Base-by-base conservation (phyloP, 2,888 invertebrate species). In the Coleophora flavipennella region DNA sequence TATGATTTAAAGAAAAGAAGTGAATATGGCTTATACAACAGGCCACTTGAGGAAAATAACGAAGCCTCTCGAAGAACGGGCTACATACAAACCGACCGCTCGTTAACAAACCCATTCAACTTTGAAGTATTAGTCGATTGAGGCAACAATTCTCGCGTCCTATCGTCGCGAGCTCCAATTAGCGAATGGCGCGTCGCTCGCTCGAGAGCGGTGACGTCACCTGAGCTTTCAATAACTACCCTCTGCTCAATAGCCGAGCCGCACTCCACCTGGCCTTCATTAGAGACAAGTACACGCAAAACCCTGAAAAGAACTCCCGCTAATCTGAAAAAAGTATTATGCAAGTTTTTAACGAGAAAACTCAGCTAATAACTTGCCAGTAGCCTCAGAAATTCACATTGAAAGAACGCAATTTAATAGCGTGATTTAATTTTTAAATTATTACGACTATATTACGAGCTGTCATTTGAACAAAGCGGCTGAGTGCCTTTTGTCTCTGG, bases 101-200 rank as follows among this genome's bases (percentile, higher is more conserved):
- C 79, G 83, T 81, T 84, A 80, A 76, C 76, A 76, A 75, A 77
- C 75, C 79, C 59, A 74, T 83, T 81, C 77, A 83, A 73, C 72
- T 72, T 67, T 81, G 72, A 79, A 83, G 81, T 80, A 79, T 79
- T 75, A 72, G 77, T 76, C 79, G 77, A 81, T 83, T 74, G 79
- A 74, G 71, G 78, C 68, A 73, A 70, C 77, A 68, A 71, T 75
- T 74, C 76, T 72, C 74, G 78, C 83, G 80, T 77, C 73, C 80
- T 77, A 69, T 65, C 76, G 72, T 70, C 70, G 67, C 74, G 76
- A 76, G 76, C 70, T 79, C 83, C 83, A 84, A 84, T 84, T 84
- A 84, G 83, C 71, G 79, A 80, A 74, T 80, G 81, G 80, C 81
- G 80, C 78, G 71, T 68, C 59, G 60, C 58, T 11, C 29, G 10